A percentile compares a stretch with the other conserved stretches of the same genome.
Conservation (phyloP, 2,888 invertebrate genomes). For the Zootermopsis nevadensis region DNA sequence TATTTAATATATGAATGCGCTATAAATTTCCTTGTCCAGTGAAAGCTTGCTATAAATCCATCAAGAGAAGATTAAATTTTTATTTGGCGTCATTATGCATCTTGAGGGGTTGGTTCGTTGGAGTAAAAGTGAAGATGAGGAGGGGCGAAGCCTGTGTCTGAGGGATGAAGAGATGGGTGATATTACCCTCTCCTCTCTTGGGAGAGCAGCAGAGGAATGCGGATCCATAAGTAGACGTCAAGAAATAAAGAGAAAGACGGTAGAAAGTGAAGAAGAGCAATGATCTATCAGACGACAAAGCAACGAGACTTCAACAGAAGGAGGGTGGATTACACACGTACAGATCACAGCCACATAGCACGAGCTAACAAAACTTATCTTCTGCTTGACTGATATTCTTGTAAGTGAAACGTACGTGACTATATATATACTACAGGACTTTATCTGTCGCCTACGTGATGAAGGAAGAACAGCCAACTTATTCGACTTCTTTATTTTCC, state of each 20-base stretch:
- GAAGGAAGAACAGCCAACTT: too few relatives aligned
- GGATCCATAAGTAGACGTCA: slow-evolving; percentile 34
- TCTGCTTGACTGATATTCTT: slow-evolving; percentile 11
- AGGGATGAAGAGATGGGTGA: slow-evolving; percentile 12
- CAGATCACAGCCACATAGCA: not conserved
- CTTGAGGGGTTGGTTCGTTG: not conserved
- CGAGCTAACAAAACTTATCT: slow-evolving; percentile 16
- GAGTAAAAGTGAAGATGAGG: not conserved
- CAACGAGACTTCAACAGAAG: not conserved
- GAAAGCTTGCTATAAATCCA: slow-evolving; percentile 50
- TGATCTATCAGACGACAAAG: slow-evolving; percentile 5
- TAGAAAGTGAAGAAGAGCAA: not conserved
- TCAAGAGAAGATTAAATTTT: slow-evolving; percentile 51
- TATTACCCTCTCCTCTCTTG: slow-evolving; percentile 1
- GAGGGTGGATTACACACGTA: not conserved
- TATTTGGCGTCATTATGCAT: slow-evolving; percentile 50
- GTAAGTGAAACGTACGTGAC: not conserved
- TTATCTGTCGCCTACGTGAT: not conserved
- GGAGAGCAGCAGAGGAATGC: slow-evolving; percentile 23
- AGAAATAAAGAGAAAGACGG: not conserved
- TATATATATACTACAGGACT: not conserved
- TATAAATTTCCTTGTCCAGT: slow-evolving; percentile 44
- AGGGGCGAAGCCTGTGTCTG: slow-evolving; percentile 7
- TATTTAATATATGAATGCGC: slow-evolving; percentile 47
- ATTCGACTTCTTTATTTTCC: too few relatives aligned